Evolutionary conservation across 2,797 vertebrate species (phyloP).

Genomic region (Chiloscyllium punctatum): DNA sequence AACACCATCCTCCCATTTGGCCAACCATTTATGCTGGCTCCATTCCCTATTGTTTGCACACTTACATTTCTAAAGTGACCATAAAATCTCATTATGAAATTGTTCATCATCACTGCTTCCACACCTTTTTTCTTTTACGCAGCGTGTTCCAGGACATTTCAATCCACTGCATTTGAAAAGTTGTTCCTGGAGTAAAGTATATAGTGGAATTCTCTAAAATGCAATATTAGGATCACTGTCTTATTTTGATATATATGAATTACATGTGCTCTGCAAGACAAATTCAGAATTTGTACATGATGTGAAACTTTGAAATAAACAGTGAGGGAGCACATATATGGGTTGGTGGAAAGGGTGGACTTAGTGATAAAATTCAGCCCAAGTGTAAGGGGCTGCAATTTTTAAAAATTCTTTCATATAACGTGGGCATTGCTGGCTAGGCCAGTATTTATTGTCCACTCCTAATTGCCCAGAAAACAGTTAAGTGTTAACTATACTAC

Average conservation of each 20-base stretch:
- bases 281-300: background rate
- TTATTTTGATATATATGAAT: background rate
- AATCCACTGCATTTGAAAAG: background rate
- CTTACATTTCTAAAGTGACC: background rate
- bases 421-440: no score
- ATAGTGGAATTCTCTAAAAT: background rate
- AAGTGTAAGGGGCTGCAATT: background rate
- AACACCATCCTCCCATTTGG: background rate
- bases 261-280: background rate
- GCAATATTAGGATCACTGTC: background rate
- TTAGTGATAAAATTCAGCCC: background rate
- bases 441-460: no score
- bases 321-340: background rate
- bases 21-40: background rate
- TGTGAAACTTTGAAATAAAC: background rate
- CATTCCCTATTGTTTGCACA: background rate
- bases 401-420: no score
- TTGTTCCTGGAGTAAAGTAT: background rate
- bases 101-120: background rate
- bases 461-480: no score
- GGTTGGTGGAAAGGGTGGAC: background rate
- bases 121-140: background rate
- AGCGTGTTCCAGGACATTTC: background rate
- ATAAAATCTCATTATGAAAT: background rate
- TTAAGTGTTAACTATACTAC: no score